Evolutionary conservation across 53 echinoderm and acorn worm species (phyloP).

Genomic region (Temnopleurus reevesii): DNA sequence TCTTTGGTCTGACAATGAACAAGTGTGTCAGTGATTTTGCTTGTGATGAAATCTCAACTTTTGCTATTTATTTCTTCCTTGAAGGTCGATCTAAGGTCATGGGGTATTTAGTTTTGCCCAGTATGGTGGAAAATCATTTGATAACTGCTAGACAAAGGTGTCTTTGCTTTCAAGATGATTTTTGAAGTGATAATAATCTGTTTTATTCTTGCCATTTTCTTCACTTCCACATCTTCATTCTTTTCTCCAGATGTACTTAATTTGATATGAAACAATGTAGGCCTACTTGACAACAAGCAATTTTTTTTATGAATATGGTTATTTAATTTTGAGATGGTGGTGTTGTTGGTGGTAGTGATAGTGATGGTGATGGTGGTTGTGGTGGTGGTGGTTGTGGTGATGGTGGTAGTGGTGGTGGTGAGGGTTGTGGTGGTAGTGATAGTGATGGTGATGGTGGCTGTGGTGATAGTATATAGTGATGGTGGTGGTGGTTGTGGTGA

Average conservation of each 20-base stretch:
- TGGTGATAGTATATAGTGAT: too few species aligned
- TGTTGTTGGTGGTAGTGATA: background rate
- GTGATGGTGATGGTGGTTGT: background rate
- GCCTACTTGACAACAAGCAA: background rate
- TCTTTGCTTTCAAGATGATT: constrained; percentile 17
- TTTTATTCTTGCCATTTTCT: background rate
- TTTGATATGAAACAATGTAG: background rate
- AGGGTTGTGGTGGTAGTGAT: too few species aligned
- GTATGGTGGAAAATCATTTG: constrained; percentile 17
- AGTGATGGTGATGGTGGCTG: too few species aligned
- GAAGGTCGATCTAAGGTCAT: constrained; percentile 30
- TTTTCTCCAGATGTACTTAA: too few species aligned
- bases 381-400: background rate
- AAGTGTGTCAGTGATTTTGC: constrained; percentile 26
- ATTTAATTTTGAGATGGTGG: background rate
- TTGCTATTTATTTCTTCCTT: background rate
- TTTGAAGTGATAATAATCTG: background rate
- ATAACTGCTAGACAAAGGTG: constrained; percentile 32
- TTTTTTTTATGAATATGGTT: background rate
- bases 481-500: too few species aligned
- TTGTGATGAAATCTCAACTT: constrained; percentile 25
- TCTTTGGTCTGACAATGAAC: too few species aligned
- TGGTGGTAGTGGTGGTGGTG: background rate
- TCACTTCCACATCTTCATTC: background rate
- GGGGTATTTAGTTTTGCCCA: constrained; percentile 55